Evolutionary conservation across 1,140 invertebrate genomes (phyloP).

Genomic region (Formica exsecta): DNA sequence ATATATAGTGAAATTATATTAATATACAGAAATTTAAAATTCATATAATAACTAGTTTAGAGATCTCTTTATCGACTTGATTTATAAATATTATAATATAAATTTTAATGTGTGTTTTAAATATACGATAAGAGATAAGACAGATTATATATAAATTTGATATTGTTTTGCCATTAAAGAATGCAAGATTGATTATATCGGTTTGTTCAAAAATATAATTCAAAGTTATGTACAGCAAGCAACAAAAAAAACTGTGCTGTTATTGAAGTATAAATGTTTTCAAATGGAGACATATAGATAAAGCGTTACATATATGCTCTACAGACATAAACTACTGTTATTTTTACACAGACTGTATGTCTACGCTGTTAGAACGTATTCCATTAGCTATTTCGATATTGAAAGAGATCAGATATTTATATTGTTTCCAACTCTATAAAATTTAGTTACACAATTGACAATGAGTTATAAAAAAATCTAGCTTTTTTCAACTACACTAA

Average conservation of each 20-base stretch:
- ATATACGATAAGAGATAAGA: neutral
- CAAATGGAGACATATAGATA: constrained; percentile 27
- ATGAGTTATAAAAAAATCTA: neutral
- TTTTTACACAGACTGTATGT: constrained; percentile 6
- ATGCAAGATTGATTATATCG: neutral
- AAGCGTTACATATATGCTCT: neutral
- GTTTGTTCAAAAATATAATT: neutral
- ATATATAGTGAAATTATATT: neutral
- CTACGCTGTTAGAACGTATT: neutral
- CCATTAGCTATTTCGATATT: neutral
- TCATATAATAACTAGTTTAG: neutral
- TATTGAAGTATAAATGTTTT: constrained; percentile 15
- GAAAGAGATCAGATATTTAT: neutral
- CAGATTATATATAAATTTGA: neutral
- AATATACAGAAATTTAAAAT: neutral
- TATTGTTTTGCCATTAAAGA: neutral
- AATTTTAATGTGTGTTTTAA: no score
- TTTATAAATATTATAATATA: neutral
- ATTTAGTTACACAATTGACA: neutral
- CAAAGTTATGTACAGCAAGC: neutral
- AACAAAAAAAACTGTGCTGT: neutral
- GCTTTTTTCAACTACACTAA: neutral
- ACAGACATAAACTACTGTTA: constrained; percentile 16
- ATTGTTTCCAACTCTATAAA: neutral
- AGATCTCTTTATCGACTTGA: neutral